Conservation (phyloP, 2,113 vertebrate genomes). For the Heliornis fulica region DNA sequence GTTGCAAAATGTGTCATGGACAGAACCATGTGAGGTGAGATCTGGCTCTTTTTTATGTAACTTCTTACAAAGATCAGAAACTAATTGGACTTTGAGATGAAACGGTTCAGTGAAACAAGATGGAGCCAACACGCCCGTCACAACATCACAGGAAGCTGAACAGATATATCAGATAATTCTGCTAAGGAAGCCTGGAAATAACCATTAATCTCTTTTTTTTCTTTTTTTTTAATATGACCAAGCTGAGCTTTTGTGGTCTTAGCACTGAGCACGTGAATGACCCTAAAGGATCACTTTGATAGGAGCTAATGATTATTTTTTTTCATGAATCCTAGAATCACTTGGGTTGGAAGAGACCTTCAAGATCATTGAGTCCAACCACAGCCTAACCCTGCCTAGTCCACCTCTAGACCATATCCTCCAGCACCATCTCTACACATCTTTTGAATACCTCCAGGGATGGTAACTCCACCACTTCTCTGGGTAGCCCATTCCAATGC, state of each 20-base stretch:
- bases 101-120: not conserved
- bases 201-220: not conserved
- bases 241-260: not conserved
- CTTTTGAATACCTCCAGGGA: too few species aligned
- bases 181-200: not conserved
- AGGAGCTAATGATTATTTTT: not conserved
- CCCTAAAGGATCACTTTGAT: not conserved
- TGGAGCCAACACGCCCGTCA: not conserved
- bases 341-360: too few species aligned
- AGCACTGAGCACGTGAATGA: not conserved
- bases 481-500: too few species aligned
- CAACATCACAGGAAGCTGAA: not conserved
- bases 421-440: too few species aligned
- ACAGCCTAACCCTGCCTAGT: too few species aligned
- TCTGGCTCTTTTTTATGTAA: not conserved
- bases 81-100: not conserved
- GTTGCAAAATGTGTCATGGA: not conserved
- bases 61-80: not conserved
- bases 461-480: too few species aligned
- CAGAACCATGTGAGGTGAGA: not conserved
- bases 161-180: not conserved
- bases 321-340: too few species aligned
- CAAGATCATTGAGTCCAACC: too few species aligned
- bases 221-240: not conserved
- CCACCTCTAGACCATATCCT: too few species aligned